Base-by-base conservation (phyloP, 2,888 invertebrate species). In the Scrobipalpa costella region DNA sequence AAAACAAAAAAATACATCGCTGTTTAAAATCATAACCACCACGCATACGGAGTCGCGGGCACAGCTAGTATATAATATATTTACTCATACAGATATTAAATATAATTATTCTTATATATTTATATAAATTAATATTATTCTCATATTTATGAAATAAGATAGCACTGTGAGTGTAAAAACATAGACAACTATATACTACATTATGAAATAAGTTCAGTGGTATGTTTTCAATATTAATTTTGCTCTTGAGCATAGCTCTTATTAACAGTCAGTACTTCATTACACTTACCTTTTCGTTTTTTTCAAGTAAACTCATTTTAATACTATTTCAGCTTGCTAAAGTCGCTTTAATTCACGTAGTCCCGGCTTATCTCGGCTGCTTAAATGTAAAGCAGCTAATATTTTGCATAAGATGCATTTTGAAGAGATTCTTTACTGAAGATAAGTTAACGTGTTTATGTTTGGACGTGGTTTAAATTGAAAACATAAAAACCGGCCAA, bases 391-490 rank as follows among this genome's bases (percentile, higher is more conserved):
- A 64, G 58, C 64, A 49, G 58, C 49, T 40, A 50, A 62, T 61
- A 64, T 61, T 64, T 64, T 64, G 64, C 64, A 64, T 61, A 61
- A 64, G 57, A 61, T 61, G 60, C 61, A 61, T 61, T 63, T 61
- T 61, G 34, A 64, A 61, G 50, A 61, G 61, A 61, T 64, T 47
- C 38, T 57, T 57, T 19, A 52, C 50, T 21, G 11, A 52, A 21
- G 50, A 52, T 52, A 52, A 52, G 33, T 21, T 33, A 33, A 47
- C 0, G 49, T 33, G 49, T 33, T 27, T 7, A 47, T 47, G 15
- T 49, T 49, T 13, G 21, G 11, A 52, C 27, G 13, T 21, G 11
- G 27, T 52, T 52, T 2, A 5, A 27, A 27, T 52, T 52, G 21
- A 19, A 21, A 21, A 11, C 6, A 21, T 13, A 52, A 21, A 27